phyloP scores from a whole-genome alignment of 2,113 vertebrate genomes.

The Cyanistes caeruleus region DNA sequence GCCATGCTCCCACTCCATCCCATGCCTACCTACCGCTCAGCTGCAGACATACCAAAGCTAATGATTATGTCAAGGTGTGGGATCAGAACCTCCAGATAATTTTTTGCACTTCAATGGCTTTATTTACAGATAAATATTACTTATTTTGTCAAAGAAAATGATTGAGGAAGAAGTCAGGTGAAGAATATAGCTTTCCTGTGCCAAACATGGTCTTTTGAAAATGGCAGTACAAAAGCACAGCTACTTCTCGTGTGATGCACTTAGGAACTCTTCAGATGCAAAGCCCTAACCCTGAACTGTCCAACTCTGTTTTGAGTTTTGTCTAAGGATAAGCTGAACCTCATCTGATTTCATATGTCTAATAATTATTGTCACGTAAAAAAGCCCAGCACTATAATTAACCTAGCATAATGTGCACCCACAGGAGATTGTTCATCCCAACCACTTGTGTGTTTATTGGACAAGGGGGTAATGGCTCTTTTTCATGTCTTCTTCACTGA shows the following conservation, averaged over 20 bases:
- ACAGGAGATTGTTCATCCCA: neutral
- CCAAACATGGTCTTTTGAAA: neutral
- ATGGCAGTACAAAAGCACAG: neutral
- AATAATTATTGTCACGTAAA: neutral
- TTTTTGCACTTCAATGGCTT: neutral
- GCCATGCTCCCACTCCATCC: neutral
- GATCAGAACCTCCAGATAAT: neutral
- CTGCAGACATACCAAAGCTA: neutral
- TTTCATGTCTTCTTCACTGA: neutral
- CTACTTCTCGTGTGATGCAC: constrained; percentile 14
- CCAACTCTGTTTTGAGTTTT: neutral
- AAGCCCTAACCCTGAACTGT: constrained; percentile 9
- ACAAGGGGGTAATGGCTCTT: neutral
- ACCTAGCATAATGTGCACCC: neutral
- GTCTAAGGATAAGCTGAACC: neutral
- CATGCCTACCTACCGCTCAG: neutral
- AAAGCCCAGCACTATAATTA: neutral
- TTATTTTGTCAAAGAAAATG: neutral
- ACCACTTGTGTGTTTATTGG: neutral
- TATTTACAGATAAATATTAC: neutral
- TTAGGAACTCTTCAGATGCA: constrained; percentile 8
- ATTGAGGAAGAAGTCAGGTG: constrained; percentile 9
- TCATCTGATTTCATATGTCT: neutral
- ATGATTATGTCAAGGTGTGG: neutral
- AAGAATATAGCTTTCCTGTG: neutral